Conservation (phyloP, 2,113 vertebrate species). For the Crocuta crocuta region DNA sequence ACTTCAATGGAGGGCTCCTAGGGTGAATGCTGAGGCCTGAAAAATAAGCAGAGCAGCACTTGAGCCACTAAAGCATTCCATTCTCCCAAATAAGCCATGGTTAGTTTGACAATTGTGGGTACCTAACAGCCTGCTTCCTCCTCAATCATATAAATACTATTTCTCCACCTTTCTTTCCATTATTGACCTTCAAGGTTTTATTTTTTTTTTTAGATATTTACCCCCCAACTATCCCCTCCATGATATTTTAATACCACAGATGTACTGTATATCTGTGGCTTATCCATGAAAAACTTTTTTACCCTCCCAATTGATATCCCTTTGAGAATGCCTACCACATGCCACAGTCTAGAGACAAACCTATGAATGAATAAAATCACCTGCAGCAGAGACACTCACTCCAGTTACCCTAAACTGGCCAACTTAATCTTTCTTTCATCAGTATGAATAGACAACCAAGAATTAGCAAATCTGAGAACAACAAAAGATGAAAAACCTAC, state of each 20-base stretch:
- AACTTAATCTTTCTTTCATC: conserved; percentile 32
- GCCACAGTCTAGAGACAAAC: not conserved
- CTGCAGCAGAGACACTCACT: not conserved
- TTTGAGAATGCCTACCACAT: conserved; percentile 3
- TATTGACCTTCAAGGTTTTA: not conserved
- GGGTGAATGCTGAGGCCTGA: not conserved
- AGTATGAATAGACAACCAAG: not conserved
- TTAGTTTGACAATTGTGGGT: not conserved
- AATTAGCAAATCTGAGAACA: not conserved
- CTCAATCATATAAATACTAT: not conserved
- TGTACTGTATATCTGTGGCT: not conserved
- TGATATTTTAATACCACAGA: not conserved
- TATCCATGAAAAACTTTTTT: not conserved
- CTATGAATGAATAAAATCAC: conserved; percentile 31
- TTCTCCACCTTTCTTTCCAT: conserved; percentile 3
- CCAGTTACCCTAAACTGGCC: not conserved
- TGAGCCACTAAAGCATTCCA: not conserved
- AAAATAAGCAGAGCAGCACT: conserved; percentile 5
- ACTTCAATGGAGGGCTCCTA: not conserved
- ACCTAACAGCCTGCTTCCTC: not conserved
- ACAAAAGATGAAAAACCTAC: not conserved
- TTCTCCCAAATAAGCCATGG: not conserved
- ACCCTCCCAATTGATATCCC: not conserved
- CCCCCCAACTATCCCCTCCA: not conserved
- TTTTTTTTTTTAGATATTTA: not conserved